Evolutionary conservation across 2,888 invertebrate genomes (phyloP).

Genomic region (Eretmocerus hayati): DNA sequence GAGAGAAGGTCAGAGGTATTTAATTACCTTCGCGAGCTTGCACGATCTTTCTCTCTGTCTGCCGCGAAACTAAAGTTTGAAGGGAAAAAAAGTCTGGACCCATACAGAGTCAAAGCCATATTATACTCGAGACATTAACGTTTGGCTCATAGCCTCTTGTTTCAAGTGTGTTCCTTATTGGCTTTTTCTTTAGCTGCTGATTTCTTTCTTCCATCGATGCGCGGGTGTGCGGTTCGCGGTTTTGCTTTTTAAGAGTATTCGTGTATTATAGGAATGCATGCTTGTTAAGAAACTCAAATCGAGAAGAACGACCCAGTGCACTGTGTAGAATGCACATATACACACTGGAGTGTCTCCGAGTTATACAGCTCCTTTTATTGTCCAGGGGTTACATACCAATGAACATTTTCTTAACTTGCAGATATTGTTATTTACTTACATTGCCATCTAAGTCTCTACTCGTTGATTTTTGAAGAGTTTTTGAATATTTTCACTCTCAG

Average conservation of each 20-base stretch:
- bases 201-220: neutral
- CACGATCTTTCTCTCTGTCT: neutral
- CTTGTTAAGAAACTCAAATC: constrained; percentile 23
- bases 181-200: constrained; percentile 13
- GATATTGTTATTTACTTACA: no score
- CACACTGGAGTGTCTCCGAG: no score
- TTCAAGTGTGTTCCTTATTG: constrained; percentile 20
- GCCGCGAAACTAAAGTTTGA: neutral
- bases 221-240: neutral
- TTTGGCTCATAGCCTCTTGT: constrained; percentile 12
- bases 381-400: no score
- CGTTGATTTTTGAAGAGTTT: no score
- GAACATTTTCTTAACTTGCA: no score
- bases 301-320: constrained; percentile 6
- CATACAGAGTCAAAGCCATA: neutral
- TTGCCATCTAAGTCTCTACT: no score
- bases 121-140: neutral
- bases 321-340: no score
- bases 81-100: no score
- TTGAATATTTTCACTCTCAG: no score
- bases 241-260: neutral
- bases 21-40: constrained; percentile 16
- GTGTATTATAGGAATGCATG: constrained; percentile 19
- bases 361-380: no score
- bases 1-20: constrained; percentile 19